Conservation (phyloP, 2,888 invertebrate species). For the Pterostichus madidus region DNA sequence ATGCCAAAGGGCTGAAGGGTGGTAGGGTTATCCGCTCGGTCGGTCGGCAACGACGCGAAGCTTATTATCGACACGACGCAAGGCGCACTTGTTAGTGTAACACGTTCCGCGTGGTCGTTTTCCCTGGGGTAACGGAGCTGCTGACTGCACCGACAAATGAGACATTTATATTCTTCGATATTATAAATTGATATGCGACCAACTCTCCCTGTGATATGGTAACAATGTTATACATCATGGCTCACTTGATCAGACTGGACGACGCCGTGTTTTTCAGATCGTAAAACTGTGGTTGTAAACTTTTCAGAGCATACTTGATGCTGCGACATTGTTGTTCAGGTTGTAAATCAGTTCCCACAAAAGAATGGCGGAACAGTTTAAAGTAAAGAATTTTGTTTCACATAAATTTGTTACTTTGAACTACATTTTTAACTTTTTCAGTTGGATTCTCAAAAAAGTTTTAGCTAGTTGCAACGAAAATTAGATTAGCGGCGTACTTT, state of each 20-base stretch:
- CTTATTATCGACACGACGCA: constrained; percentile 72
- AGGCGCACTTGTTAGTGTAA: constrained; percentile 72
- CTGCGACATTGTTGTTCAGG: neutral
- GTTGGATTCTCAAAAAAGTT: neutral
- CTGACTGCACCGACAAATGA: constrained; percentile 72
- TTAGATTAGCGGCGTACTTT: no score
- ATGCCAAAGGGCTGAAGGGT: constrained; percentile 32
- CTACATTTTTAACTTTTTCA: neutral
- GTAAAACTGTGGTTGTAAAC: constrained; percentile 47
- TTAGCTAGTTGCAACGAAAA: no score
- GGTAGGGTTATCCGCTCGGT: constrained; percentile 64
- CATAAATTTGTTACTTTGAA: constrained; percentile 25
- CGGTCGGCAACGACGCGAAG: constrained; percentile 70
- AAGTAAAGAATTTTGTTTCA: constrained; percentile 1
- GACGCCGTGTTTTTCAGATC: constrained; percentile 49
- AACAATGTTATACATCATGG: constrained; percentile 49
- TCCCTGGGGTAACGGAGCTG: constrained; percentile 75
- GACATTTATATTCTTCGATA: constrained; percentile 69
- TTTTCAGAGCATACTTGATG: constrained; percentile 18
- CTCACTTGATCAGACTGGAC: neutral
- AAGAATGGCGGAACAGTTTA: neutral
- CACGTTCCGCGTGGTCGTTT: constrained; percentile 73
- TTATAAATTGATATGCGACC: constrained; percentile 56
- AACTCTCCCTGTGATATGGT: neutral
- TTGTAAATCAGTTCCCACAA: constrained; percentile 12